phyloP scores from a whole-genome alignment of 1,140 invertebrate genomes.

The Cheumatopsyche charites region DNA sequence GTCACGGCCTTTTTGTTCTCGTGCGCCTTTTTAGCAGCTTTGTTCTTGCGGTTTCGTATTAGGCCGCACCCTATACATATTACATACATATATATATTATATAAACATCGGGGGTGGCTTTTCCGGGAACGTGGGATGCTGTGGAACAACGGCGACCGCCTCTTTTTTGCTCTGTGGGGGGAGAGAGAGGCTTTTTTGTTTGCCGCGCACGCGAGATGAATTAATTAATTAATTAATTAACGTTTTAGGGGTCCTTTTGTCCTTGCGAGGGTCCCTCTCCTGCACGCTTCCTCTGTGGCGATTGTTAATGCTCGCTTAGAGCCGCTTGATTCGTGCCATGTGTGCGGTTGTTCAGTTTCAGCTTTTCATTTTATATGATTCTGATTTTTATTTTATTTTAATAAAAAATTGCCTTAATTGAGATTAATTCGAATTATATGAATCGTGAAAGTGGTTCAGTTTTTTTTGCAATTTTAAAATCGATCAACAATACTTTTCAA shows the following conservation, averaged over 20 bases:
- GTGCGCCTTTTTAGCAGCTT: conserved; percentile 10
- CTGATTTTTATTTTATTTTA: too few relatives aligned
- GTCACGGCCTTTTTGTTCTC: neutral
- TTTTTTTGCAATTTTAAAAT: too few relatives aligned
- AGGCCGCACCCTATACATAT: too few relatives aligned
- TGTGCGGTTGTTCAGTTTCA: neutral
- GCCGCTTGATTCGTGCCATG: conserved; percentile 6
- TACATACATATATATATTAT: too few relatives aligned
- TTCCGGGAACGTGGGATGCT: conserved; percentile 12
- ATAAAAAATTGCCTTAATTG: too few relatives aligned
- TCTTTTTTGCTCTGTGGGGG: neutral
- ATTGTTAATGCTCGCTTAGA: conserved; percentile 32
- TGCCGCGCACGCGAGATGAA: conserved; percentile 17
- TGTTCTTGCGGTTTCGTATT: conserved; percentile 19
- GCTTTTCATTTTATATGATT: too few relatives aligned
- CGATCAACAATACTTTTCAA: too few relatives aligned
- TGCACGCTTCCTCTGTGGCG: neutral
- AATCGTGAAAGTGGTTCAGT: too few relatives aligned
- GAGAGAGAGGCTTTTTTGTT: conserved; percentile 30
- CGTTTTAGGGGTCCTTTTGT: conserved; percentile 25
- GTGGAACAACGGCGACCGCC: conserved; percentile 6
- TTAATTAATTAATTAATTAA: conserved; percentile 38
- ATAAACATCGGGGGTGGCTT: too few relatives aligned
- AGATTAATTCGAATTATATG: too few relatives aligned
- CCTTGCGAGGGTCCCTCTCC: conserved; percentile 9